Conservation (phyloP, 2,797 vertebrate genomes). For the Enteromius argenteus region DNA sequence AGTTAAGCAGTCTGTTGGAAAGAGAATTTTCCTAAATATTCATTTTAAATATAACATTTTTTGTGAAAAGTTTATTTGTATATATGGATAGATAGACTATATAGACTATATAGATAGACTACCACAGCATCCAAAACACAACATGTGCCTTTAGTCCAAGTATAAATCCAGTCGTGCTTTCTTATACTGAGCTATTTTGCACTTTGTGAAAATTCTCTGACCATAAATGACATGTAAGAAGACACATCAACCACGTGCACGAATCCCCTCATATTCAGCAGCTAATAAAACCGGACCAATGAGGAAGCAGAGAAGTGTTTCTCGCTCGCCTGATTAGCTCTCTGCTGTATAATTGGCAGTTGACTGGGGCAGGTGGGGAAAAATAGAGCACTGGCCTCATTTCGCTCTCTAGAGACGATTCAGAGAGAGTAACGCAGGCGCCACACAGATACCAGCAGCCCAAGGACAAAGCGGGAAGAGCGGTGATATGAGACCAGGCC, state of each 20-base stretch:
- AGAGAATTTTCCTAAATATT: too few relatives aligned
- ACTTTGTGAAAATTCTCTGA: not conserved
- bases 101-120: not conserved
- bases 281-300: slow-evolving; percentile 30
- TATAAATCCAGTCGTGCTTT: not conserved
- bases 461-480: slow-evolving; percentile 64
- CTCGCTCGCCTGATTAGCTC: slow-evolving; percentile 37
- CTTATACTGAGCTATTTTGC: not conserved
- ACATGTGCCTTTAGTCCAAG: not conserved
- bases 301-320: slow-evolving; percentile 41
- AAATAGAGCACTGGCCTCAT: slow-evolving; percentile 54
- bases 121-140: not conserved
- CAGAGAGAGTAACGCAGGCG: slow-evolving; percentile 41
- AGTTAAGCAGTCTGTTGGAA: not conserved
- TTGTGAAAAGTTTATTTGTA: too few relatives aligned
- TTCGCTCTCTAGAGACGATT: slow-evolving; percentile 41
- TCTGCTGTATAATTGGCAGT: slow-evolving; percentile 37
- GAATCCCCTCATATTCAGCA: slow-evolving; percentile 1
- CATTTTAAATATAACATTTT: too few relatives aligned
- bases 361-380: slow-evolving; percentile 51
- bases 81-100: too few relatives aligned
- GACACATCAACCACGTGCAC: not conserved
- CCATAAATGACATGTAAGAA: not conserved
- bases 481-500: slow-evolving; percentile 18
- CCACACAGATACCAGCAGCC: slow-evolving; percentile 37